These are phyloP conservation scores for Stegostoma tigrinum DNA, from an alignment of 2,113 vertebrate species.

Conservation along the genomic window DNA sequence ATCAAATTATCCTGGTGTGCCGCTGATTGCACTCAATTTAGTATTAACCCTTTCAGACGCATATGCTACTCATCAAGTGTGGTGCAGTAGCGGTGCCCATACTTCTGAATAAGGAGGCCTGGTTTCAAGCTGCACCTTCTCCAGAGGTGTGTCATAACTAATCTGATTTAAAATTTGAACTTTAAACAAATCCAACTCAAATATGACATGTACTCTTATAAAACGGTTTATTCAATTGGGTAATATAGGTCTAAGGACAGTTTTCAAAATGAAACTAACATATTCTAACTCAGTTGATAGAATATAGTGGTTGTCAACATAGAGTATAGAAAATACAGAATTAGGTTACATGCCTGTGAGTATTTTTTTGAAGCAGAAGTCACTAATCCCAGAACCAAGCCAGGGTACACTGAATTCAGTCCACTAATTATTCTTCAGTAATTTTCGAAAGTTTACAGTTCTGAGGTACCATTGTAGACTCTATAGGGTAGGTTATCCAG, in stretches of 20 bases:
- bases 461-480: neutral
- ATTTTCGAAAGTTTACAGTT: neutral
- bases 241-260: neutral
- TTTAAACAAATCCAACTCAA: too few species aligned
- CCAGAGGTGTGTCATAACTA: too few species aligned
- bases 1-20: too few species aligned
- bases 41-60: too few species aligned
- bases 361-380: neutral
- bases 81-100: too few species aligned
- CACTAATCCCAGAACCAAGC: neutral
- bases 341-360: neutral
- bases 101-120: too few species aligned
- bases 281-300: neutral
- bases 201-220: neutral
- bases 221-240: neutral
- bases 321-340: neutral
- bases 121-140: too few species aligned
- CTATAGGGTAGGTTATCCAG: neutral
- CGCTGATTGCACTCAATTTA: too few species aligned
- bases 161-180: too few species aligned
- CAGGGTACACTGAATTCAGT: neutral
- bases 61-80: too few species aligned
- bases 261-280: slow-evolving; percentile 2
- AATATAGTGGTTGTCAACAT: neutral
- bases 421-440: neutral